Base-by-base conservation (phyloP, 1,140 invertebrate species). In the Meloidogyne floridensis region DNA sequence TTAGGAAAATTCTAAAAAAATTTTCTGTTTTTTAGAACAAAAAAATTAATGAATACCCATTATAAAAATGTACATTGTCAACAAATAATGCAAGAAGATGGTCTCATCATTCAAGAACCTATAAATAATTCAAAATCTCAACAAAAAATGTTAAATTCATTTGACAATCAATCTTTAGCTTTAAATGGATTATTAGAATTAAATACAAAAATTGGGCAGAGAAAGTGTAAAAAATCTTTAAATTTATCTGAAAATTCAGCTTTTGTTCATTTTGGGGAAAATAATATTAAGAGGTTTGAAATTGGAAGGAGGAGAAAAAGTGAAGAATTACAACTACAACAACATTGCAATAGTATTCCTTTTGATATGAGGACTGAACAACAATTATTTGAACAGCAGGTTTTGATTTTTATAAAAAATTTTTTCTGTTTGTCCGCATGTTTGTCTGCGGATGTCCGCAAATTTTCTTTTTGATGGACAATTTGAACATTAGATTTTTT, bases 21-120 rank as follows among this genome's bases (percentile, higher is more conserved):
- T n/a, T 65, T 65, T 65, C n/a, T 59, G 32, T 32, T 65, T 56
- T 77, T 77, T 59, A 77, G 75, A 56, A 77, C 75, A 42, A 77
- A 77, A 56, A 77, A 77, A 9, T 56, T 77, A 18, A 77, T 77
- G 75, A 13, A 56, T 7, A 77, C 75, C 11, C 75, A 77, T 8
- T 69, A 54, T 8, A 56, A 69, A n/a, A 77, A 77, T 10, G n/a
- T 20, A 2, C 75, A 77, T 77, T 32, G 6, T 59, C 13, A 65
- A 65, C 59, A 65, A 65, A 6, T n/a, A n/a, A 7, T 65, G n/a
- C 4, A 65, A 65, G 5, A 65, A 65, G n/a, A 65, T 65, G 59
- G 59, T 65, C 59, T n/a, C n/a, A n/a, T 65, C 7, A 65, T 59
- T 15, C 11, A 59, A 59, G 15, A 13, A 13, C 56, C 56, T 5